Conservation (phyloP, 2,797 vertebrate genomes). For the Kryptopterus vitreolus region DNA sequence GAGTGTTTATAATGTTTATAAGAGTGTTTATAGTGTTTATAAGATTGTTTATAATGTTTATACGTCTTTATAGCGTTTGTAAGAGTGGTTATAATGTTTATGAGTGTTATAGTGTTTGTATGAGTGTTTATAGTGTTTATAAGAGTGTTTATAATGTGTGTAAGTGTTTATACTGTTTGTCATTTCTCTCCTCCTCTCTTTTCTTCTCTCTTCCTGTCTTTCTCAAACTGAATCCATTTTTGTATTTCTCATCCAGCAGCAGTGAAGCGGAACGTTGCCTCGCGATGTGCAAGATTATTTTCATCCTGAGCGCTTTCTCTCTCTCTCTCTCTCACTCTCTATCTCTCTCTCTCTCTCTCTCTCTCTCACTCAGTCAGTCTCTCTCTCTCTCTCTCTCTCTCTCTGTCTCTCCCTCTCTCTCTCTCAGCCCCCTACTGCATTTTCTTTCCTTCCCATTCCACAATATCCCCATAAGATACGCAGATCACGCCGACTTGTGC, state of each 20-base stretch:
- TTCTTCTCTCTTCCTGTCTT: not conserved
- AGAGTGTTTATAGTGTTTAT: too few relatives aligned
- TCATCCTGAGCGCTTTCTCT: conserved; percentile 9
- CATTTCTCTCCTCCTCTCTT: conserved; percentile 27
- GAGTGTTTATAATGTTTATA: too few relatives aligned
- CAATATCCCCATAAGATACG: conserved; percentile 16
- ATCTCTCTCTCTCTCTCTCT: too few relatives aligned
- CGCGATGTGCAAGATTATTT: conserved; percentile 9
- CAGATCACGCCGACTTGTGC: not conserved
- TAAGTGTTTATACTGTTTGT: too few relatives aligned
- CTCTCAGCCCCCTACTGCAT: not conserved
- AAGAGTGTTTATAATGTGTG: too few relatives aligned
- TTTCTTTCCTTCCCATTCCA: conserved; percentile 12
- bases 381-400: not conserved
- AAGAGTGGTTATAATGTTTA: too few relatives aligned
- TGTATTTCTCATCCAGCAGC: conserved; percentile 15
- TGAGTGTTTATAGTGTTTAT: too few relatives aligned
- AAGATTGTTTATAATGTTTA: too few relatives aligned
- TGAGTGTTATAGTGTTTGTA: too few relatives aligned
- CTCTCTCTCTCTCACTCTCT: too few relatives aligned
- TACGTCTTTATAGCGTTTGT: too few relatives aligned
- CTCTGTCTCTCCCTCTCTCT: conserved; percentile 17
- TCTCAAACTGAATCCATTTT: not conserved
- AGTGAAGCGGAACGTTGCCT: conserved; percentile 17
- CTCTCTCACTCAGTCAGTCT: not conserved